Conservation (phyloP, 2,888 invertebrate species). For the Lutraria lutraria region DNA sequence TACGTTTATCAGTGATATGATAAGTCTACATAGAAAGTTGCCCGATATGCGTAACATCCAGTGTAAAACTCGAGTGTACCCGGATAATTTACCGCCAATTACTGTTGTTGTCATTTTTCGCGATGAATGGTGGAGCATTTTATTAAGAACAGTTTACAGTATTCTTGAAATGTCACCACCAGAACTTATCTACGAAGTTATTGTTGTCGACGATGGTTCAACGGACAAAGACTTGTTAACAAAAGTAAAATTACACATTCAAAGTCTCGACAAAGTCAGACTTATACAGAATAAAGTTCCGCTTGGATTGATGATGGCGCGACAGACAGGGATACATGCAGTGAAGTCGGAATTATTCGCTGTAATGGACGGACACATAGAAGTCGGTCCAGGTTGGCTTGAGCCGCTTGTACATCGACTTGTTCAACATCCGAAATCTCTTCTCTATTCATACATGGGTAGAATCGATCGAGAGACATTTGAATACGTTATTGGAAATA, state of each 20-base stretch:
- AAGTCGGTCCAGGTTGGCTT: conserved; percentile 53
- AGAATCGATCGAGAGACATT: conserved; percentile 56
- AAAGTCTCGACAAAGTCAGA: conserved; percentile 44
- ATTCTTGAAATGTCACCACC: conserved; percentile 55
- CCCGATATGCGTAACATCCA: conserved; percentile 45
- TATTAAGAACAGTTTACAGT: conserved; percentile 60
- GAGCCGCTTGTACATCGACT: conserved; percentile 56
- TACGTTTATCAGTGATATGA: conserved; percentile 56
- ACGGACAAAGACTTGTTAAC: conserved; percentile 32
- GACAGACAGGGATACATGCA: conserved; percentile 57
- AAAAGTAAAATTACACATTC: conserved; percentile 50
- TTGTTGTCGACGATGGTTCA: conserved; percentile 64
- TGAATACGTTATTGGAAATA: conserved; percentile 4
- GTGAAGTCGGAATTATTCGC: conserved; percentile 47
- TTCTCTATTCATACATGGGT: conserved; percentile 64
- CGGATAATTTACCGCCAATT: conserved; percentile 48
- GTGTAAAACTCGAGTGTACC: conserved; percentile 45
- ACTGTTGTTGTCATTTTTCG: conserved; percentile 60
- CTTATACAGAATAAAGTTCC: conserved; percentile 34
- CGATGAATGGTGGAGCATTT: conserved; percentile 58
- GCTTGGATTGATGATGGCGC: conserved; percentile 56
- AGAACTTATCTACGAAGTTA: conserved; percentile 50
- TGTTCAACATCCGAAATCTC: conserved; percentile 51
- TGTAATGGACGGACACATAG: conserved; percentile 64
- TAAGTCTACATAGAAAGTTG: conserved; percentile 51